Evolutionary conservation across 2,113 vertebrate genomes (phyloP), one percentile per base, ranked within the genome.

Genomic region (Ammodytes marinus): DNA sequence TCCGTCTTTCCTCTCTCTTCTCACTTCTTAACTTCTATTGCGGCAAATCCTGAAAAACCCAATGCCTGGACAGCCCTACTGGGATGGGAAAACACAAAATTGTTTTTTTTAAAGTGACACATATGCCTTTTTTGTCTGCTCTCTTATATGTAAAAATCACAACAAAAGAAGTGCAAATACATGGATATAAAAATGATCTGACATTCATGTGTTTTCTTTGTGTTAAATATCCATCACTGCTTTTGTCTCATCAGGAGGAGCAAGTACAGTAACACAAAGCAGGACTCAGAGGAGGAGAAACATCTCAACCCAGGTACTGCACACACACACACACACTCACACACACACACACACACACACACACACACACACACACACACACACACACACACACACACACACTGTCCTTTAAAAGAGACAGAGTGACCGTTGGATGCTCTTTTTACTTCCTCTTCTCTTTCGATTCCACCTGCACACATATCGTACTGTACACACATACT

Each of bases 261-360:
- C 84, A 99, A 99, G 88, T 99, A 99, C 96, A 97, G 97, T 87
- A 98, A 99, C 93, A 97, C 98, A 10, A 99, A 99, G 90, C 98
- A 99, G 85, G 98, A 99, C 87, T 97, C 98, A 12, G 98, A 99
- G 85, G 98, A 99, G 91, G 98, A 99, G 93, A 99, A 99, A 15
- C 98, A 99, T 92, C 94, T 99, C 79, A 98, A 99, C 91, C 97
- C 98, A 97, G 97, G 98, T 99, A 97, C 93, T 77, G 88, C 93
- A 69, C 52, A 10, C 40, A 39, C n/a, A 73, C 43, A 72, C 12
- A 66, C 10, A 37, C 12, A 69, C 9, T 42, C 35, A 35, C 53
- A 55, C 52, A 57, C 47, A 47, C 55, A 37, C 19, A n/a, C 60
- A 40, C 60, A 53, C 27, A n/a, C 37, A 17, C 17, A 13, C 65